A percentile compares a stretch with the other conserved stretches of the same genome.
phyloP scores from a whole-genome alignment of 2,797 vertebrate species.

The Syncerus caffer region DNA sequence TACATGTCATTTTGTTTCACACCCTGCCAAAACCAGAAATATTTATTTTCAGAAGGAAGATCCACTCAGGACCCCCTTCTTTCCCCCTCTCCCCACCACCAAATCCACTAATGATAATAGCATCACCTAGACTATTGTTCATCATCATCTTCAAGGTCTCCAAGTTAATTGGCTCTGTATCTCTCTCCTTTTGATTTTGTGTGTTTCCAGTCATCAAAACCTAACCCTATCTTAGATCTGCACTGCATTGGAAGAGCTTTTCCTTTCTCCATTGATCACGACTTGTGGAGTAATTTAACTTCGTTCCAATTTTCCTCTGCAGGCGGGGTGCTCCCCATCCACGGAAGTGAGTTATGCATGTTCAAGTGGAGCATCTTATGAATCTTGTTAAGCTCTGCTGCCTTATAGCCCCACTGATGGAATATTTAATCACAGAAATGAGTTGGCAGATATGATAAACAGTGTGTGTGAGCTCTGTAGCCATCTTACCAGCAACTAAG shows the following conservation, averaged over 20 bases:
- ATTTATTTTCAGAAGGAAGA: slow-evolving; percentile 28
- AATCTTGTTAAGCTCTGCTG: slow-evolving; percentile 88
- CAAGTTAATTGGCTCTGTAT: slow-evolving; percentile 73
- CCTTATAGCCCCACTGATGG: slow-evolving; percentile 84
- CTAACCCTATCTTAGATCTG: slow-evolving; percentile 82
- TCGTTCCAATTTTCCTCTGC: slow-evolving; percentile 86
- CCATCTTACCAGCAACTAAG: slow-evolving; percentile 81
- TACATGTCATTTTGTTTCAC: not conserved
- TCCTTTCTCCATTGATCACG: slow-evolving; percentile 80
- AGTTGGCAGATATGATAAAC: slow-evolving; percentile 87
- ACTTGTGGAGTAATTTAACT: slow-evolving; percentile 85
- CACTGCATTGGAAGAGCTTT: slow-evolving; percentile 80
- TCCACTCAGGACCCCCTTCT: not conserved
- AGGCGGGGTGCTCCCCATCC: slow-evolving; percentile 78
- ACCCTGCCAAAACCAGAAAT: not conserved
- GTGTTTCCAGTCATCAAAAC: slow-evolving; percentile 80
- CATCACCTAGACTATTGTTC: slow-evolving; percentile 55
- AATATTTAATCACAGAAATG: slow-evolving; percentile 92
- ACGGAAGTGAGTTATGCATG: slow-evolving; percentile 87
- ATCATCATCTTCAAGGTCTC: slow-evolving; percentile 74
- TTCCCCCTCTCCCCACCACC: fast-evolving
- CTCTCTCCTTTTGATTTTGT: slow-evolving; percentile 79
- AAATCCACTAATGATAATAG: slow-evolving; percentile 47
- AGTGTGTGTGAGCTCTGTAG: slow-evolving; percentile 79
- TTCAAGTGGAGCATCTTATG: slow-evolving; percentile 86